Percentiles rank a stretch among this genome's conserved stretches.
Evolutionary conservation across 2,888 invertebrate genomes (phyloP).

Genomic region (Thymelicus sylvestris): DNA sequence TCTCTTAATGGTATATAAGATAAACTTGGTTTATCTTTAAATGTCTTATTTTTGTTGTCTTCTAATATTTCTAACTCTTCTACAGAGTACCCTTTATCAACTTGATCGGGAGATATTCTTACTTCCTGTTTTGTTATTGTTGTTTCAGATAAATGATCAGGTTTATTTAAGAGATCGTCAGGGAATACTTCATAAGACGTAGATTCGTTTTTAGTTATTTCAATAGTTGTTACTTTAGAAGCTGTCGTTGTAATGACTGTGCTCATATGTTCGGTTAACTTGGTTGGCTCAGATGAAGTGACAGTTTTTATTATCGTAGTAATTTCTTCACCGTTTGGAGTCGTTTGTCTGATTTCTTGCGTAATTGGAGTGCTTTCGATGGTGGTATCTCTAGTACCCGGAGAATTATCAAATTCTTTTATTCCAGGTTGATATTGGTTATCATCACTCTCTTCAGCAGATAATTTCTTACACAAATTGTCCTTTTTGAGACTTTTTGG

Average conservation of each 20-base stretch:
- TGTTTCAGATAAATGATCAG: slow-evolving; percentile 49
- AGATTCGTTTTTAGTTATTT: slow-evolving; percentile 66
- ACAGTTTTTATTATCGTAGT: slow-evolving; percentile 57
- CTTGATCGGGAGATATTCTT: slow-evolving; percentile 52
- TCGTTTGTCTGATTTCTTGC: slow-evolving; percentile 51
- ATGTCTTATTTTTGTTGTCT: not conserved
- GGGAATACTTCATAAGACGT: slow-evolving; percentile 60
- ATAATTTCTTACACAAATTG: not conserved
- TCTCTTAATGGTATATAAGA: slow-evolving; percentile 14
- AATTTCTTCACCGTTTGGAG: slow-evolving; percentile 53
- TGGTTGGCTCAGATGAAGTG: slow-evolving; percentile 58
- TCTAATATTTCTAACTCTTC: not conserved
- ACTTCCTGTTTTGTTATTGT: slow-evolving; percentile 51
- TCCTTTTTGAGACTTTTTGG: not conserved
- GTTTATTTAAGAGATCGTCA: slow-evolving; percentile 52
- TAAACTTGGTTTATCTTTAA: not conserved
- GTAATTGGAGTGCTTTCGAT: slow-evolving; percentile 46
- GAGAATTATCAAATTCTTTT: not conserved
- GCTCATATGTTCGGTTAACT: slow-evolving; percentile 62
- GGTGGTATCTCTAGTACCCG: not conserved
- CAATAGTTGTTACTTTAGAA: slow-evolving; percentile 66
- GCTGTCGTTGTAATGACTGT: slow-evolving; percentile 62
- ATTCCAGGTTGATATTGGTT: not conserved
- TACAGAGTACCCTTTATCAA: slow-evolving; percentile 47
- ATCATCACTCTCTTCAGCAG: not conserved